Base-by-base conservation (phyloP, 2,888 invertebrate species). In the Agrilus cyanescens region DNA sequence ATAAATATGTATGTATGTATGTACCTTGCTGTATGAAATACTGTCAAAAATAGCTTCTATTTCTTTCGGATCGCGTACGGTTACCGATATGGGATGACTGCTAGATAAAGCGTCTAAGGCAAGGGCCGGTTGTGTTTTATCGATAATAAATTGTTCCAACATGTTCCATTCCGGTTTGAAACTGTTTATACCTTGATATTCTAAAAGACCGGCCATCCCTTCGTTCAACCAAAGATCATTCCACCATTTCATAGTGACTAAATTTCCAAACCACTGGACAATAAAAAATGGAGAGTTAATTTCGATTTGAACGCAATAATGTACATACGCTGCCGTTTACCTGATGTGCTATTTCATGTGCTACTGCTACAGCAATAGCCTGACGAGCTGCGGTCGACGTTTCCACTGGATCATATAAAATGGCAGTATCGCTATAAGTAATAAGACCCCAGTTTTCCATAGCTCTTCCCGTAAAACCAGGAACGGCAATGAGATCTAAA, bases 231-330 rank as follows among this genome's bases (percentile, higher is more conserved):
- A 94, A 38, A 85, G 73, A 51, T 93, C 85, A 38, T 85, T 87
- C 90, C 90, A 91, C 90, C 90, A 91, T 55, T 86, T 83, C 69
- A 94, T 93, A 0, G 94, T 93, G 0, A 93, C 91, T 13, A 95
- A 74, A 53, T 94, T 93, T 34, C 88, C 88, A 62, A 88, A 86
- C 88, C 88, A 89, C 71, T 73, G 54, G 10, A 25, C 4, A 8
- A 25, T 44, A 61, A 61, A 50, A 50, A 48, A 43, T 8, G 12
- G n/a, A 33, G n/a, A 13, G n/a, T 5, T 13, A 12, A 33, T 33
- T 13, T 33, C 2, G 12, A 33, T 33, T 32, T 32, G 12, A 8
- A 32, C 6, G n/a, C n/a, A n/a, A 32, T 13, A 32, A 12, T 33
- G 33, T n/a, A 33, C 31, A 30, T 30, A 8, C 13, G 7, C 13